Percentiles rank a stretch among this genome's conserved stretches.
Evolutionary conservation across 2,888 invertebrate species (phyloP).

Genomic region (Drosophila mettleri): DNA sequence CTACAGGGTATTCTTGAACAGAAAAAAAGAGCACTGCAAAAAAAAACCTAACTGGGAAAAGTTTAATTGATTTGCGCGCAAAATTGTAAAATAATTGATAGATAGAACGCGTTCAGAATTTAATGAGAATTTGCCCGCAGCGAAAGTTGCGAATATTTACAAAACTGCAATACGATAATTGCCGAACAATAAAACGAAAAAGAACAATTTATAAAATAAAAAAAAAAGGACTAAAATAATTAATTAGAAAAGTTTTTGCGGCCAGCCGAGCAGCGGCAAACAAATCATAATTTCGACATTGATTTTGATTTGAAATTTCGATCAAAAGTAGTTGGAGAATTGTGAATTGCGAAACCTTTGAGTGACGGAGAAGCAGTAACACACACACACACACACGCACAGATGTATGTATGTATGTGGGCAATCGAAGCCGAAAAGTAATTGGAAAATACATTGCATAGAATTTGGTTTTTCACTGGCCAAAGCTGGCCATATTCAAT

Average conservation of each 20-base stretch:
- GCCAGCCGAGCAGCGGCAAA: constrained; percentile 14
- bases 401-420: constrained; percentile 20
- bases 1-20: constrained; percentile 12
- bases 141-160: constrained; percentile 52
- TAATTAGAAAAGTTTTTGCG: constrained; percentile 71
- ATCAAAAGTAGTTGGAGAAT: constrained; percentile 21
- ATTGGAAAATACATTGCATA: constrained; percentile 72
- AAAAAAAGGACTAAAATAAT: constrained; percentile 26
- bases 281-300: constrained; percentile 41
- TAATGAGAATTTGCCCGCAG: constrained; percentile 54
- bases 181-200: constrained; percentile 4
- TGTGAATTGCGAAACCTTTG: constrained; percentile 19
- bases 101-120: constrained; percentile 48
- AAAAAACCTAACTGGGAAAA: constrained; percentile 50
- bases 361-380: background rate
- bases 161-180: constrained; percentile 46
- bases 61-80: constrained; percentile 72
- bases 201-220: background rate
- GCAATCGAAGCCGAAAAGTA: constrained; percentile 57
- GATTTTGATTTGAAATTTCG: constrained; percentile 11
- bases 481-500: constrained; percentile 37
- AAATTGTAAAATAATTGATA: constrained; percentile 78
- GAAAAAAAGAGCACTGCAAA: background rate
- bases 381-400: background rate
- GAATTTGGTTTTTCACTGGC: constrained; percentile 27